Evolutionary conservation across 2,113 vertebrate species (phyloP).

Genomic region (Seriola aureovittata): DNA sequence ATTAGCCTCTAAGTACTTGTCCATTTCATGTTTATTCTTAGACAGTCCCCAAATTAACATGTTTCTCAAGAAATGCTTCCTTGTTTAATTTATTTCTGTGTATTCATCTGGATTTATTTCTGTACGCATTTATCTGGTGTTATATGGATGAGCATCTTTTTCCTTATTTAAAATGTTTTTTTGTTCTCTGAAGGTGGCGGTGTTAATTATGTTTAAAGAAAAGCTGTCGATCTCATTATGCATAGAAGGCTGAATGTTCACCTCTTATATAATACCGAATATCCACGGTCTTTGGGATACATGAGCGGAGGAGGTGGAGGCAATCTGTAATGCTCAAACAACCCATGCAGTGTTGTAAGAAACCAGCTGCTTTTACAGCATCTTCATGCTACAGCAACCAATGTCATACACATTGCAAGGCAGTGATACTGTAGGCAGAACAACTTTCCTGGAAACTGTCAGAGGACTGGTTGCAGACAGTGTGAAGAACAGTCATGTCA

Average conservation of each 20-base stretch:
- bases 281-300: constrained; percentile 46
- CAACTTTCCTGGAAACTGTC: background rate
- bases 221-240: constrained; percentile 41
- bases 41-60: background rate
- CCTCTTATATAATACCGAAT: constrained; percentile 56
- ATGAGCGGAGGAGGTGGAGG: constrained; percentile 40
- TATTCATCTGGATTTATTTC: background rate
- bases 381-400: background rate
- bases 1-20: background rate
- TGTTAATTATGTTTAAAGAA: constrained; percentile 39
- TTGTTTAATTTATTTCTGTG: background rate
- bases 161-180: background rate
- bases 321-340: constrained; percentile 40
- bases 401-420: background rate
- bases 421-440: background rate
- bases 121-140: background rate
- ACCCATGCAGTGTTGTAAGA: constrained; percentile 20
- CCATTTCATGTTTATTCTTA: background rate
- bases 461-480: background rate
- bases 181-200: background rate
- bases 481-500: background rate
- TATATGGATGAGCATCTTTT: background rate
- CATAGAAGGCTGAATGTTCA: constrained; percentile 38
- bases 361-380: constrained; percentile 20
- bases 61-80: background rate